Evolutionary conservation across 2,888 invertebrate species (phyloP).

Genomic region (Nemotelus nigrinus): DNA sequence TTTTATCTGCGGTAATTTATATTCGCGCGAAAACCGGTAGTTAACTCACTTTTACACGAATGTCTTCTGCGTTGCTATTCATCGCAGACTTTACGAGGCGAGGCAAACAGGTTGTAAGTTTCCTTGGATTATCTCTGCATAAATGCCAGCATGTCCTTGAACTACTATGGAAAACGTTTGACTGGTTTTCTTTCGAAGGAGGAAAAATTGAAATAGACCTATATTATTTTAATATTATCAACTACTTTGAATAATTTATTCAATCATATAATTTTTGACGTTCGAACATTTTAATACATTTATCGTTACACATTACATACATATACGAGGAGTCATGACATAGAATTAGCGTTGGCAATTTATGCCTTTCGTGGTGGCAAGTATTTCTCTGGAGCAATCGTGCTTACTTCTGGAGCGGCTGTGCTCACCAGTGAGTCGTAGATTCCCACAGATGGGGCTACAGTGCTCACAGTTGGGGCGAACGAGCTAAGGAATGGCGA

Average conservation of each 20-base stretch:
- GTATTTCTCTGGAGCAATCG: constrained; percentile 34
- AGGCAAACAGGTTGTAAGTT: constrained; percentile 15
- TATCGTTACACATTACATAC: constrained; percentile 33
- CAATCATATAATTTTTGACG: constrained; percentile 40
- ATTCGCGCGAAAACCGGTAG: not conserved
- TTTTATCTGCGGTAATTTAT: not conserved
- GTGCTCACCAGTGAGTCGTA: constrained; percentile 13
- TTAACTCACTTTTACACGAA: constrained; percentile 13
- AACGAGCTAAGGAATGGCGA: constrained; percentile 19
- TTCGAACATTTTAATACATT: constrained; percentile 43
- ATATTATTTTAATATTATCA: constrained; percentile 36
- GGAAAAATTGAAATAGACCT: constrained; percentile 35
- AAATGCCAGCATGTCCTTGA: constrained; percentile 32
- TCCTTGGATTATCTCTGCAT: constrained; percentile 10
- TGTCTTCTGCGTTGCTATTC: not conserved
- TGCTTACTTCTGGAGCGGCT: constrained; percentile 35
- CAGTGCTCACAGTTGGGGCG: constrained; percentile 16
- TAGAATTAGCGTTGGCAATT: not conserved
- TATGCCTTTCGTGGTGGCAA: constrained; percentile 32
- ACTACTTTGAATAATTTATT: constrained; percentile 44
- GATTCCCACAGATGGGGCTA: constrained; percentile 29
- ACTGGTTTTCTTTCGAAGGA: constrained; percentile 3
- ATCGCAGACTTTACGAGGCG: not conserved
- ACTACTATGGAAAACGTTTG: constrained; percentile 14
- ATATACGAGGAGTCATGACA: constrained; percentile 34